phyloP scores from a whole-genome alignment of 2,113 vertebrate genomes.

The chimpanzee (Pan troglodytes) region NHGRI_mPanTro3-v2.1_pri NC_072401.2:55494001-55494500 shows the following conservation, averaged over 20 bases:
- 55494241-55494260: neutral
- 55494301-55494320: neutral
- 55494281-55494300: neutral
- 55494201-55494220: neutral
- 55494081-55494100: neutral
- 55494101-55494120: neutral
- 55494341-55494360: neutral
- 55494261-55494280: neutral
- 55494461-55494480: neutral
- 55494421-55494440: neutral
- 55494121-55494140: neutral
- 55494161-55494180: neutral
- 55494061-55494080: constrained; percentile 1
- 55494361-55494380: neutral
- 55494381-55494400: neutral
- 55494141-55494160: neutral
- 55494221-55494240: neutral
- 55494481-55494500: neutral
- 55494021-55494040: neutral
- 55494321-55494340: neutral
- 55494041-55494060: neutral
- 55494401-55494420: neutral
- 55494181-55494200: neutral
- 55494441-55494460: neutral
- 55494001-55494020: neutral